These are phyloP conservation scores for Apomyelois bistriatella DNA, from an alignment of 2,888 invertebrate species.

Conservation along the genomic window DNA sequence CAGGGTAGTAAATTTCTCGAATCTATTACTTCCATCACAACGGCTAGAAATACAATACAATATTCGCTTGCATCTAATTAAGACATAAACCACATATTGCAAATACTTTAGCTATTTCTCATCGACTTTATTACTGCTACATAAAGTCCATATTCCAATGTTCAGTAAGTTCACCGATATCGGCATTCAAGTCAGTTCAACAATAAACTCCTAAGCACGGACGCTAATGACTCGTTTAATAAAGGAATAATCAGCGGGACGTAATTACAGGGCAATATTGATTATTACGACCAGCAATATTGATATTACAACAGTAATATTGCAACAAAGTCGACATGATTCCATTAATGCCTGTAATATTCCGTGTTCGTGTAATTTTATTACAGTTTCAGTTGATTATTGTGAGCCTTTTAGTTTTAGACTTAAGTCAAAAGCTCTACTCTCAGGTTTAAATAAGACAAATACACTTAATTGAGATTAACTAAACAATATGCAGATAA, in stretches of 20 bases:
- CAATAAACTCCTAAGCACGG: conserved; percentile 41
- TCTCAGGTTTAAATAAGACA: no score
- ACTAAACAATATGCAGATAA: no score
- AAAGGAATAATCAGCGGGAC: conserved; percentile 42
- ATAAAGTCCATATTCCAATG: neutral
- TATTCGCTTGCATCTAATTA: conserved; percentile 14
- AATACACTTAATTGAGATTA: no score
- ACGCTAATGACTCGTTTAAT: conserved; percentile 38
- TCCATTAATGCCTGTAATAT: conserved; percentile 17
- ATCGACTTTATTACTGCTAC: conserved; percentile 7
- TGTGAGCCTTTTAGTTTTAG: neutral
- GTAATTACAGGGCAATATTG: conserved; percentile 43
- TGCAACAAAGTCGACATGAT: conserved; percentile 40
- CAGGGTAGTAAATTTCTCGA: neutral
- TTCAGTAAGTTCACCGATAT: no score
- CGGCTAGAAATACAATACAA: conserved; percentile 1
- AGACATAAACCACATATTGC: conserved; percentile 19
- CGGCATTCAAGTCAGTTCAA: neutral
- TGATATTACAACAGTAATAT: conserved; percentile 36
- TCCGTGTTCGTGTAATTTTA: conserved; percentile 2
- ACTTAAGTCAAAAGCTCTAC: neutral
- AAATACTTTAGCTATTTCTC: neutral
- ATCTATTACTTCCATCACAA: neutral
- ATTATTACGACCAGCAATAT: conserved; percentile 39
- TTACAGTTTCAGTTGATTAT: neutral